These are phyloP conservation scores for Tetranychus piercei DNA, from an alignment of 2,888 invertebrate genomes.

Conservation along the genomic window DNA sequence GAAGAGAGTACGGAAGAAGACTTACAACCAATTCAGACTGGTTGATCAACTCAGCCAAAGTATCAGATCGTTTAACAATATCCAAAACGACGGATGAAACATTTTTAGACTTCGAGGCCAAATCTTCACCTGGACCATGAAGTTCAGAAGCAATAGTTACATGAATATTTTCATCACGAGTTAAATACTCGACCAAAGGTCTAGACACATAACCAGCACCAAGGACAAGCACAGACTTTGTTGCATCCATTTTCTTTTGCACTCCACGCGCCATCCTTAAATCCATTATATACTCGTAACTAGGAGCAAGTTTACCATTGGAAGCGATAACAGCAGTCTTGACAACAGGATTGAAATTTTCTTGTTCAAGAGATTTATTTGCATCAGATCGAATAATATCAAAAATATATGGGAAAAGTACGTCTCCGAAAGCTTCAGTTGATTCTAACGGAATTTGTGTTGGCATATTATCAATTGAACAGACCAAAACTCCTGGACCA, in stretches of 20 bases:
- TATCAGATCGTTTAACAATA: constrained; percentile 50
- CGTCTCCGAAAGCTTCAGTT: constrained; percentile 90
- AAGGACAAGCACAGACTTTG: constrained; percentile 60
- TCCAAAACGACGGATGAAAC: constrained; percentile 62
- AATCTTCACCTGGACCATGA: constrained; percentile 66
- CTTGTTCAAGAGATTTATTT: constrained; percentile 52
- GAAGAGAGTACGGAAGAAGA: constrained; percentile 71
- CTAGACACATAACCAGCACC: constrained; percentile 89
- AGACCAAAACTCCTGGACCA: constrained; percentile 92
- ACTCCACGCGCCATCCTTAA: constrained; percentile 48
- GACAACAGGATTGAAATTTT: constrained; percentile 44
- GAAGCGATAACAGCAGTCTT: constrained; percentile 74
- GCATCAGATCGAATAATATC: constrained; percentile 70
- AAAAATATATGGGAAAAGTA: constrained; percentile 65
- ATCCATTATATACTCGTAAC: constrained; percentile 85
- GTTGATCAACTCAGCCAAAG: constrained; percentile 50
- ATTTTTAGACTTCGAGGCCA: constrained; percentile 41
- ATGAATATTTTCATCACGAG: constrained; percentile 57
- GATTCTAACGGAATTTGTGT: constrained; percentile 92
- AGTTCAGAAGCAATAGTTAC: constrained; percentile 65
- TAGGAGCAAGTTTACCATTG: constrained; percentile 74
- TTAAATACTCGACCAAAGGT: constrained; percentile 74
- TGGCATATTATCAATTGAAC: constrained; percentile 99
- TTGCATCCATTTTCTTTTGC: background rate
- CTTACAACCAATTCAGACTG: constrained; percentile 43